Evolutionary conservation across 2,888 invertebrate species (phyloP).

Genomic region (Dione vanillae): DNA sequence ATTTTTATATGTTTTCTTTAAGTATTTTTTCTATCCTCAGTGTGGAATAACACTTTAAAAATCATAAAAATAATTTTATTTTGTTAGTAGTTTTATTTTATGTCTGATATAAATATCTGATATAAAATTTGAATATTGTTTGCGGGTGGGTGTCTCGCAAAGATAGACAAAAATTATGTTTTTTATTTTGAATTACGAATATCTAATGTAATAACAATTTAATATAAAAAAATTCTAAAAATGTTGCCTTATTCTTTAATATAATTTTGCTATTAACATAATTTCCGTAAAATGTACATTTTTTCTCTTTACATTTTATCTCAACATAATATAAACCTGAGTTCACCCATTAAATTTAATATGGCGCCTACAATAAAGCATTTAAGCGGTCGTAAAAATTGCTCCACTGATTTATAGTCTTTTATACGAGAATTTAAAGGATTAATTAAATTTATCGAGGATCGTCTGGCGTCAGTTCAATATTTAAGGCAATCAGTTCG

Average conservation of each 20-base stretch:
- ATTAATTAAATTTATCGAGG: constrained; percentile 39
- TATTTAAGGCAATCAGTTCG: constrained; percentile 30
- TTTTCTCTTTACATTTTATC: constrained; percentile 36
- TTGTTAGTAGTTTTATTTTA: too few species aligned
- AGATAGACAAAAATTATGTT: too few species aligned
- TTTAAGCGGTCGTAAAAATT: constrained; percentile 45
- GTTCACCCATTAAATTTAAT: constrained; percentile 43
- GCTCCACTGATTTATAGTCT: constrained; percentile 41
- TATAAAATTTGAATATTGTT: too few species aligned
- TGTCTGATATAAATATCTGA: too few species aligned
- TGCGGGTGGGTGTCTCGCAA: too few species aligned
- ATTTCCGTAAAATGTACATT: constrained; percentile 3
- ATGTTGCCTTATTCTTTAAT: not conserved
- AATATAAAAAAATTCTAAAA: not conserved
- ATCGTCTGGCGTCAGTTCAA: constrained; percentile 36
- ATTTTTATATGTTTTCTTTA: too few species aligned
- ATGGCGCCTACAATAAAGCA: constrained; percentile 43
- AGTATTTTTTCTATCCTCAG: too few species aligned
- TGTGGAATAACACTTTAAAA: too few species aligned
- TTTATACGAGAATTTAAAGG: constrained; percentile 40
- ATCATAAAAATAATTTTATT: too few species aligned
- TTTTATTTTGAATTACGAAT: too few species aligned
- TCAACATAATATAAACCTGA: constrained; percentile 33
- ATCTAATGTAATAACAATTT: not conserved
- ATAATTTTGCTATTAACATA: not conserved